These are phyloP conservation scores for Temnothorax ravouxi DNA, from an alignment of 2,888 invertebrate species.

Conservation along the genomic window DNA sequence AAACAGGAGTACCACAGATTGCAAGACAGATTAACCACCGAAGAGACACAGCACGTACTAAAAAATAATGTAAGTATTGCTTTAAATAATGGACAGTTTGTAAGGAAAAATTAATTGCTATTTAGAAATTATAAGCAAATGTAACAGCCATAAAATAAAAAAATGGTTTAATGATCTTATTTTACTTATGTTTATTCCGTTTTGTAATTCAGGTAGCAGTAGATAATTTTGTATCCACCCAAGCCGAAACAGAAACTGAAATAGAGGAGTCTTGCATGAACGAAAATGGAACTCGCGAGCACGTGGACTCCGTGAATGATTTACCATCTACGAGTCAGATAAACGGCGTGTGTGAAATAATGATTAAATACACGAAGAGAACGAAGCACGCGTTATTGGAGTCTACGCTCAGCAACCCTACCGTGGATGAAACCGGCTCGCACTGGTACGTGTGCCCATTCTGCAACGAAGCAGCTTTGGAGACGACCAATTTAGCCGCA, in stretches of 20 bases:
- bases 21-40: slow-evolving; percentile 77
- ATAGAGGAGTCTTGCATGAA: slow-evolving; percentile 73
- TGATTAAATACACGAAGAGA: slow-evolving; percentile 82
- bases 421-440: slow-evolving; percentile 82
- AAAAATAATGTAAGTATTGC: slow-evolving; percentile 75
- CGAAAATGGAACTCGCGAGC: slow-evolving; percentile 69
- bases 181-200: background rate
- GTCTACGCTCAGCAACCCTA: slow-evolving; percentile 81
- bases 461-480: slow-evolving; percentile 83
- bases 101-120: background rate
- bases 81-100: background rate
- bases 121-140: background rate
- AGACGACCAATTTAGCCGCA: slow-evolving; percentile 78
- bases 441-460: slow-evolving; percentile 85
- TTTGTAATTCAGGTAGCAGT: slow-evolving; percentile 71
- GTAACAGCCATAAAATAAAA: background rate
- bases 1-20: slow-evolving; percentile 80
- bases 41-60: slow-evolving; percentile 73
- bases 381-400: slow-evolving; percentile 81
- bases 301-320: slow-evolving; percentile 67
- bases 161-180: background rate
- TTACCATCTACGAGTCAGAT: slow-evolving; percentile 81
- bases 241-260: slow-evolving; percentile 74
- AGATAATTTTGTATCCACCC: slow-evolving; percentile 73
- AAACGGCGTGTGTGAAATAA: slow-evolving; percentile 74